Evolutionary conservation across 1,140 invertebrate genomes (phyloP).

Genomic region (Ctenoplectra terminalis): DNA sequence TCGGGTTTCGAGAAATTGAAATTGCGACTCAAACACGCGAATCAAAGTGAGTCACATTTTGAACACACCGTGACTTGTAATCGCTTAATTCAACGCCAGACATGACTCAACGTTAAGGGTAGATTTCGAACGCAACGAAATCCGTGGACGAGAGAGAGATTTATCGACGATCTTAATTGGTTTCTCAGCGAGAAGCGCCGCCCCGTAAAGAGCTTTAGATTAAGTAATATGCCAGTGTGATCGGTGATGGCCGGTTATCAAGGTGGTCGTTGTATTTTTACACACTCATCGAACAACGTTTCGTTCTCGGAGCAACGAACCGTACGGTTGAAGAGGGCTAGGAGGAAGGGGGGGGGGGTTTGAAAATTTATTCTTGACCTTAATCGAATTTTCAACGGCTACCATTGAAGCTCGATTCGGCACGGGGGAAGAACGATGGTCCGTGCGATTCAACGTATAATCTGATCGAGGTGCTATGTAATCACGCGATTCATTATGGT

Average conservation of each 20-base stretch:
- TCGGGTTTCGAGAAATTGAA: no score
- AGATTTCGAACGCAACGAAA: conserved; percentile 7
- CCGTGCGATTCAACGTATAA: background rate
- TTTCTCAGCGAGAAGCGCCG: background rate
- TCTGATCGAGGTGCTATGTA: background rate
- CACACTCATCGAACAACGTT: background rate
- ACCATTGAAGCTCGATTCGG: background rate
- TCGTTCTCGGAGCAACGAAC: background rate
- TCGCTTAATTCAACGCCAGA: background rate
- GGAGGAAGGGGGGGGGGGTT: background rate
- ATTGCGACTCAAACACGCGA: no score
- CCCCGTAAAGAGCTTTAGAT: conserved; percentile 17
- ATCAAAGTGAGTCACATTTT: no score
- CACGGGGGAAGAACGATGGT: background rate
- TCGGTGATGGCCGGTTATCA: background rate
- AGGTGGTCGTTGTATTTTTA: background rate
- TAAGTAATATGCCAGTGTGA: background rate
- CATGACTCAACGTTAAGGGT: background rate
- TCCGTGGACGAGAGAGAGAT: background rate
- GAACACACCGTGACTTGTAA: no score
- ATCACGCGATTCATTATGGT: background rate
- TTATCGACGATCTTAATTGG: conserved; percentile 37
- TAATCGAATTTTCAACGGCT: conserved; percentile 3
- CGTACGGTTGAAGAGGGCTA: no score
- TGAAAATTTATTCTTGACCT: conserved; percentile 28